Evolutionary conservation across 1,140 invertebrate species (phyloP).

Genomic region (Brachystomella parvula): DNA sequence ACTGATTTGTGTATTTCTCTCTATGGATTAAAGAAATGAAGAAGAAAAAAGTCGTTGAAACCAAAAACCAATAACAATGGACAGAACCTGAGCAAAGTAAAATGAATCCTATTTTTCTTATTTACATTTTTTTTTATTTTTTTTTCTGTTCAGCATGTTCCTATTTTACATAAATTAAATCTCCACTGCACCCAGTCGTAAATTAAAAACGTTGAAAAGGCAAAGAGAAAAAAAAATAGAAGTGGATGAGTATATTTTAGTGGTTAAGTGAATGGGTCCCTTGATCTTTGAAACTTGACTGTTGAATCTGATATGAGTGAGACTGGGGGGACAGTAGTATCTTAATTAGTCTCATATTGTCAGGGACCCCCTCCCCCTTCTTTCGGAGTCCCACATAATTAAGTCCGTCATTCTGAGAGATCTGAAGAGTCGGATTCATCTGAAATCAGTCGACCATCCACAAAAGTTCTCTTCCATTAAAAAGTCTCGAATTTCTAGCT

Average conservation of each 20-base stretch:
- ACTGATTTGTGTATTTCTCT: too few species aligned
- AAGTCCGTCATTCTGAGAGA: background rate
- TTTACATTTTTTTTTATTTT: background rate
- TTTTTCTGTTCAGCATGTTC: too few species aligned
- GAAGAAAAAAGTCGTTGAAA: background rate
- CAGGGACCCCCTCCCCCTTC: background rate
- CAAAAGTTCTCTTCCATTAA: background rate
- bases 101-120: background rate
- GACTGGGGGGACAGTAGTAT: background rate
- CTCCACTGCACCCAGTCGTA: background rate
- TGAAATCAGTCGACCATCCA: constrained; percentile 3
- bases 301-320: background rate
- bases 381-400: background rate
- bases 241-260: too few species aligned
- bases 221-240: background rate
- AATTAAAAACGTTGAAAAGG: background rate
- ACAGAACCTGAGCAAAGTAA: background rate
- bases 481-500: background rate
- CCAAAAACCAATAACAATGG: background rate
- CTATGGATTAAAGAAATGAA: too few species aligned
- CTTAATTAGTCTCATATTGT: constrained; percentile 10
- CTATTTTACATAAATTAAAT: constrained; percentile 3
- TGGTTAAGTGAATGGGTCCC: background rate
- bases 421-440: background rate
- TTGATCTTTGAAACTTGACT: background rate